Evolutionary conservation across 2,113 vertebrate species (phyloP).

Genomic region (Lanius collurio): DNA sequence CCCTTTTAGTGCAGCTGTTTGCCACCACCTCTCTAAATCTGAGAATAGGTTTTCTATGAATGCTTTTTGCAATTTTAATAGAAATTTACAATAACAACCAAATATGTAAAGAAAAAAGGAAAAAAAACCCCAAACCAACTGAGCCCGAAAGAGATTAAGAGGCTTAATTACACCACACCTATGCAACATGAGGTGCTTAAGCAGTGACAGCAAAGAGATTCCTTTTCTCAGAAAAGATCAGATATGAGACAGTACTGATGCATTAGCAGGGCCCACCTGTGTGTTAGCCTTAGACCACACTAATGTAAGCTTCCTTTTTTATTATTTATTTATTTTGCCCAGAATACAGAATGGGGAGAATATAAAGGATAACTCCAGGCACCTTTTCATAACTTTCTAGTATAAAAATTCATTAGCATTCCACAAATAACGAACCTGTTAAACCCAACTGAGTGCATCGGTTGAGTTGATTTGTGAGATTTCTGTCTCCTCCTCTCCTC

Average conservation of each 20-base stretch:
- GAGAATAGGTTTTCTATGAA: neutral
- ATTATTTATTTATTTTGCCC: conserved; percentile 3
- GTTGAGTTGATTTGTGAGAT: neutral
- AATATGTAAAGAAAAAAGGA: neutral
- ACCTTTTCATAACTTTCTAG: neutral
- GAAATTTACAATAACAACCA: neutral
- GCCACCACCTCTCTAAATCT: neutral
- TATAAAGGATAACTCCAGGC: neutral
- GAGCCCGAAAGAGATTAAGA: conserved; percentile 73
- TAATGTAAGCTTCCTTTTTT: conserved; percentile 11
- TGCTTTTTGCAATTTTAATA: neutral
- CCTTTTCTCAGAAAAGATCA: conserved; percentile 56
- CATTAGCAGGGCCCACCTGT: conserved; percentile 71
- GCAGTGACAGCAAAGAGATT: conserved; percentile 82
- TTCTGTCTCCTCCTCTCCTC: neutral
- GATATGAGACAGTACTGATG: conserved; percentile 59
- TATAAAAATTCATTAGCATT: conserved; percentile 30
- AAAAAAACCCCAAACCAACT: neutral
- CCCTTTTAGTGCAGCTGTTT: neutral
- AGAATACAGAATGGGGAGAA: neutral
- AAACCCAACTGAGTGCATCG: neutral
- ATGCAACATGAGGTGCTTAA: conserved; percentile 79
- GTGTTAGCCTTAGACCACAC: conserved; percentile 64
- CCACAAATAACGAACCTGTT: neutral
- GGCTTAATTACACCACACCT: conserved; percentile 73